These are phyloP conservation scores for Glomeris marginata DNA, from an alignment of 2,888 invertebrate species.

Conservation along the genomic window DNA sequence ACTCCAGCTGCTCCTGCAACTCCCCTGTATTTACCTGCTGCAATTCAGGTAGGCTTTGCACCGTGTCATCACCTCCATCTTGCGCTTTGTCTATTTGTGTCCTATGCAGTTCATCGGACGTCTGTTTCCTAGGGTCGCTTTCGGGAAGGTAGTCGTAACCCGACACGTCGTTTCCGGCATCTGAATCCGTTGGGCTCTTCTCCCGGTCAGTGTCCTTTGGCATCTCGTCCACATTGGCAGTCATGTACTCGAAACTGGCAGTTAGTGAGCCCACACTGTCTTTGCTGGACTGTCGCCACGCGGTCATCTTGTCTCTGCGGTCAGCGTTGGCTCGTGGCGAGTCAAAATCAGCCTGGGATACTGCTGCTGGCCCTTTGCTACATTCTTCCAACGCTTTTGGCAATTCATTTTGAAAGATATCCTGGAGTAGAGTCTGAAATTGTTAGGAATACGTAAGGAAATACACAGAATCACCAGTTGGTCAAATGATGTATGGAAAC, in stretches of 20 bases:
- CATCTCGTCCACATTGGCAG: conserved; percentile 2
- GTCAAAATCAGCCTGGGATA: not conserved
- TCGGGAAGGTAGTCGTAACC: too few relatives aligned
- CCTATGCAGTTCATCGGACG: too few relatives aligned
- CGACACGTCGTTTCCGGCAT: not conserved
- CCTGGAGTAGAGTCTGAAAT: conserved; percentile 6
- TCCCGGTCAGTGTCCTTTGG: not conserved
- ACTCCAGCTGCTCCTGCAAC: too few relatives aligned
- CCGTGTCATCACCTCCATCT: too few relatives aligned
- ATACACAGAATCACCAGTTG: not conserved
- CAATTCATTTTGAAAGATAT: conserved; percentile 9
- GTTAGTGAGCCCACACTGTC: conserved; percentile 8
- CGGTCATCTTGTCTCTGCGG: not conserved
- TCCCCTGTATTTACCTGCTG: too few relatives aligned
- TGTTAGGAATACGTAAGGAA: not conserved
- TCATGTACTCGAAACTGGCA: conserved; percentile 10
- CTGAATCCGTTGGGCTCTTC: not conserved
- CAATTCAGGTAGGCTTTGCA: too few relatives aligned
- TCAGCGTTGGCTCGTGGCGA: not conserved
- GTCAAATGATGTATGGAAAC: too few relatives aligned
- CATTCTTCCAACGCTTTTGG: conserved; percentile 6
- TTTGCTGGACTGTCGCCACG: conserved; percentile 4
- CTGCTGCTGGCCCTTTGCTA: not conserved
- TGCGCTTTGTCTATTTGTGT: too few relatives aligned
- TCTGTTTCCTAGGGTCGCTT: too few relatives aligned